Conservation (phyloP, 2,113 vertebrate species). For the Rhinogobius similis region DNA sequence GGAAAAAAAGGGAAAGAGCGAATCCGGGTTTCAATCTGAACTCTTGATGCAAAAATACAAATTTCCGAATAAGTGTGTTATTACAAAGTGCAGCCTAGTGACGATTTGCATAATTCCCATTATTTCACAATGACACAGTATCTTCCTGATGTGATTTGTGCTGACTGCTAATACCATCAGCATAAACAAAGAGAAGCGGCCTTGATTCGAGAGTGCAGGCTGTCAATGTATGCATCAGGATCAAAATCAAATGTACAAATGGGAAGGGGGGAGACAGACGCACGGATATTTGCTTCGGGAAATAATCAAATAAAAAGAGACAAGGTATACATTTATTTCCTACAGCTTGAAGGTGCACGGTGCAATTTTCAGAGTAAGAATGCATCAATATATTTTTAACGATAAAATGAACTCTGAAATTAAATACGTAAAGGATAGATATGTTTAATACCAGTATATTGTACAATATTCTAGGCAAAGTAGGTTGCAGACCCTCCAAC, state of each 20-base stretch:
- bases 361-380: constrained; percentile 11
- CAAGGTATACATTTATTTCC: background rate
- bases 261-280: background rate
- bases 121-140: constrained; percentile 73
- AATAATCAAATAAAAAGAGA: background rate
- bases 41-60: constrained; percentile 63
- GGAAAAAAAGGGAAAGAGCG: constrained; percentile 27
- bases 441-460: too few relatives aligned
- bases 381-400: too few relatives aligned
- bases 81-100: constrained; percentile 61
- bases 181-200: constrained; percentile 67
- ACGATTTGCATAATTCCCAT: constrained; percentile 77
- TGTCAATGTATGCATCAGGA: constrained; percentile 45
- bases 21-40: constrained; percentile 48
- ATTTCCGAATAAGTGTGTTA: constrained; percentile 67
- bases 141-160: constrained; percentile 73
- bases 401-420: too few relatives aligned
- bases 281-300: background rate
- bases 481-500: too few relatives aligned
- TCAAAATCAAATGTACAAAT: constrained; percentile 18
- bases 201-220: constrained; percentile 42
- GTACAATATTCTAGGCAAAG: too few relatives aligned
- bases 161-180: constrained; percentile 75
- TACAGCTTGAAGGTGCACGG: background rate
- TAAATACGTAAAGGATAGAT: too few relatives aligned